A percentile compares a stretch with the other conserved stretches of the same genome.
Conservation (phyloP, 2,888 invertebrate species). For the Acanthacorydalis orientalis region DNA sequence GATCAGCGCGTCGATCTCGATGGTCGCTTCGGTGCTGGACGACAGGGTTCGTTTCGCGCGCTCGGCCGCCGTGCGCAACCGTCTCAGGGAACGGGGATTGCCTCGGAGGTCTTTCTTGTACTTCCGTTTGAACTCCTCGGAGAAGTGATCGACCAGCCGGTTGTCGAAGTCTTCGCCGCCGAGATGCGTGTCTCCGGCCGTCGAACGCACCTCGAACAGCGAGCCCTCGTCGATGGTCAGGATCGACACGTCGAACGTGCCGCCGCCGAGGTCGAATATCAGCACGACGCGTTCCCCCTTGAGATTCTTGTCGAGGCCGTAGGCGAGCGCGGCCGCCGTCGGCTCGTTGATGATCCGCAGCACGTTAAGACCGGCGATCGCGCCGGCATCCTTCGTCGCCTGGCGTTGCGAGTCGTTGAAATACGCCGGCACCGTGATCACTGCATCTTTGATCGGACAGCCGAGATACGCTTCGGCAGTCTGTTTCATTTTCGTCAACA, state of each 20-base stretch:
- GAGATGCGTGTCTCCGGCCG: slow-evolving; percentile 71
- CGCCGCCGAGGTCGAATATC: slow-evolving; percentile 45
- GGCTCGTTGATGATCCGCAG: slow-evolving; percentile 72
- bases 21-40: slow-evolving; percentile 31
- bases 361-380: slow-evolving; percentile 58
- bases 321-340: slow-evolving; percentile 56
- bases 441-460: slow-evolving; percentile 45
- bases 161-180: slow-evolving; percentile 56
- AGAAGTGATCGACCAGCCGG: slow-evolving; percentile 36
- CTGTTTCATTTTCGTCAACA: slow-evolving; percentile 42
- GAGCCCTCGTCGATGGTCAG: slow-evolving; percentile 65
- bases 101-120: slow-evolving; percentile 28
- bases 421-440: slow-evolving; percentile 63
- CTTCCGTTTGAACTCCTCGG: slow-evolving; percentile 37
- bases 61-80: slow-evolving; percentile 33
- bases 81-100: slow-evolving; percentile 27
- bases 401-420: slow-evolving; percentile 55
- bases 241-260: slow-evolving; percentile 69
- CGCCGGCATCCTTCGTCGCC: slow-evolving; percentile 72
- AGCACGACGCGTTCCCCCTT: slow-evolving; percentile 43
- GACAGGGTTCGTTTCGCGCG: slow-evolving; percentile 32
- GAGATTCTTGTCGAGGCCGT: slow-evolving; percentile 52
- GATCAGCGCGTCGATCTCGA: slow-evolving; percentile 32
- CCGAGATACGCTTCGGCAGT: slow-evolving; percentile 60
- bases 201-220: slow-evolving; percentile 62